Base-by-base conservation (phyloP, 1,140 invertebrate genomes). In the Brachionus manjavacas region DNA sequence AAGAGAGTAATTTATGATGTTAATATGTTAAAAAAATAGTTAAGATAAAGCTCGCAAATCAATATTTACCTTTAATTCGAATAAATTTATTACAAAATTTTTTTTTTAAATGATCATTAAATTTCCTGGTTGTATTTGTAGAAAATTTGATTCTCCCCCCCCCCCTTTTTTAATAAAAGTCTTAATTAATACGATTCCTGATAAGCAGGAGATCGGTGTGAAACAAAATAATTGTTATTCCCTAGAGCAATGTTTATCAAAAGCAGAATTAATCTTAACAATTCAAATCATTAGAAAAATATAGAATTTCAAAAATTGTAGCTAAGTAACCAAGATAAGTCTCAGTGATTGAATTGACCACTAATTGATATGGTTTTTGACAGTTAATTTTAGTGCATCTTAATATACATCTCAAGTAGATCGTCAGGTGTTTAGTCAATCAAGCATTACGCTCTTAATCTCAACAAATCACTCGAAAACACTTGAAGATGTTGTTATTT, bases 401-500 rank as follows among this genome's bases (percentile, higher is more conserved):
- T 72, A 41, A 72, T 41, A 72, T 41, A n/a, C 12, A 72, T 72
- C n/a, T 72, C 68, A 72, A 72, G 68, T 72, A 72, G 31, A 72
- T 41, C 7, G 68, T 72, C 68, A 72, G 68, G 68, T 72, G 68
- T 72, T 72, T n/a, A 41, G 28, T n/a, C 7, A 72, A 72, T 72
- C 68, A 72, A 72, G 68, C 68, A 72, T 72, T 43, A 72, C 68
- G 66, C 9, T 68, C 66, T 68, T 25, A 31, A 68, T 72, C 52
- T 60, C 52, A 60, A 60, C 20, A 60, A 60, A 60, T 41, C 68
- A 72, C 66, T 72, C 41, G 52, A 60, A 72, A 72, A 41, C 68
- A 41, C 68, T 72, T 72, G 41, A 72, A 72, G 39, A 9, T 39
- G n/a, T 72, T 72, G n/a, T 11, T 31, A 4, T 23, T 25, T 25